A percentile compares a stretch with the other conserved stretches of the same genome.
Evolutionary conservation across 2,113 vertebrate species (phyloP).

Genomic region (Cryptotis parvus): DNA sequence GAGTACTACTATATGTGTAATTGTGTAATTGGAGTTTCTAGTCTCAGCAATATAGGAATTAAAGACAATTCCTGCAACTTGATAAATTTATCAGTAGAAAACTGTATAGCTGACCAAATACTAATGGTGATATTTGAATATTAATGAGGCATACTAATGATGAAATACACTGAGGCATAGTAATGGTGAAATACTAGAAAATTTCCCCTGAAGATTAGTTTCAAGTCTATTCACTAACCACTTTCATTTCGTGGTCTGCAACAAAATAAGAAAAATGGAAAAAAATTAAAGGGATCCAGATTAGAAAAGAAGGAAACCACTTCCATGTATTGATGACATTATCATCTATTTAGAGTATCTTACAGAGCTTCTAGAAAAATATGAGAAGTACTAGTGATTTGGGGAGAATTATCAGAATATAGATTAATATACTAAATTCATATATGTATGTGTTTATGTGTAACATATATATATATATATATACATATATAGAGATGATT

Average conservation of each 20-base stretch:
- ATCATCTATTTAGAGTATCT: conserved; percentile 30
- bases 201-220: neutral
- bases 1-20: neutral
- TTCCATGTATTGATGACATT: neutral
- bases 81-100: neutral
- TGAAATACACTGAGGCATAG: too few species aligned
- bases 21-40: neutral
- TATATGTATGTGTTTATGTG: too few species aligned
- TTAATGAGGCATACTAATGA: too few species aligned
- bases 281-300: neutral
- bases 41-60: neutral
- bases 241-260: neutral
- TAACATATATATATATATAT: too few species aligned
- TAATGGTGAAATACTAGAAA: neutral
- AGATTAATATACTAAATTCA: conserved; percentile 11
- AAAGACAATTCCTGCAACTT: neutral
- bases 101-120: neutral
- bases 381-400: too few species aligned
- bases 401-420: neutral
- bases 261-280: neutral
- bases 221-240: neutral
- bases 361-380: neutral
- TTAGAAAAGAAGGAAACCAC: neutral
- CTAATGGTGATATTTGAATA: neutral
- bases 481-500: too few species aligned